Evolutionary conservation across 2,888 invertebrate species (phyloP), one percentile per base, ranked within the genome.

Genomic region (Sicus ferrugineus): DNA sequence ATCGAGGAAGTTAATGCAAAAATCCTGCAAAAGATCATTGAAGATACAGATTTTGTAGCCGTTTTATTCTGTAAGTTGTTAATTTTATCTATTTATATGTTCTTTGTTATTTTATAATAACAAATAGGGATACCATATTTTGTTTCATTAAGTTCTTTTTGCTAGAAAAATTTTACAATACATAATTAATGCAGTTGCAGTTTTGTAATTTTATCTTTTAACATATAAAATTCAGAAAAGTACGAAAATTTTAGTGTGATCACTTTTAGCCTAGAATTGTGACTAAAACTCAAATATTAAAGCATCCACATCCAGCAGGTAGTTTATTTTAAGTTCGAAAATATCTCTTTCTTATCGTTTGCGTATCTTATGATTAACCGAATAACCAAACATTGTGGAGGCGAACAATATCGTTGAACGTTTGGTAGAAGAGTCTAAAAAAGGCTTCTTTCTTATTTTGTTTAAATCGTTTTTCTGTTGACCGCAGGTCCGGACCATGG

Each of bases 1-100:
- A 96, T 96, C 86, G 96, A 96, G 88, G 96, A 96, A 88, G 96
- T 96, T 67, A 96, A 96, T 84, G 90, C 94, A 73, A 94, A 94
- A 86, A 95, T 96, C 80, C 88, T 96, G 75, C 89, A 90, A 71
- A 96, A 95, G 87, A 94, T 96, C 80, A 93, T 96, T 74, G 94
- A 95, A 84, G 95, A 96, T 77, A 94, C 95, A 28, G 93, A 95
- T 78, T 96, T 92, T 84, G 95, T 96, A 76, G 96, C 96, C 69
- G 96, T 96, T 77, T 89, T 96, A 80, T 96, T 96, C 88, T 96
- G 96, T 96, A 90, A 95, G 96, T 94, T 87, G 69, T 73, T 50
- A 19, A 56, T 67, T 68, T 68, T 46, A 58, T 28, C 50, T 67
- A 31, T n/a, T n/a, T 56, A 48, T 26, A 28, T 71, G 61, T 69